Percentiles rank a stretch among this genome's conserved stretches.
Evolutionary conservation across 2,113 vertebrate species (phyloP).

Genomic region (Dipodomys merriami): DNA sequence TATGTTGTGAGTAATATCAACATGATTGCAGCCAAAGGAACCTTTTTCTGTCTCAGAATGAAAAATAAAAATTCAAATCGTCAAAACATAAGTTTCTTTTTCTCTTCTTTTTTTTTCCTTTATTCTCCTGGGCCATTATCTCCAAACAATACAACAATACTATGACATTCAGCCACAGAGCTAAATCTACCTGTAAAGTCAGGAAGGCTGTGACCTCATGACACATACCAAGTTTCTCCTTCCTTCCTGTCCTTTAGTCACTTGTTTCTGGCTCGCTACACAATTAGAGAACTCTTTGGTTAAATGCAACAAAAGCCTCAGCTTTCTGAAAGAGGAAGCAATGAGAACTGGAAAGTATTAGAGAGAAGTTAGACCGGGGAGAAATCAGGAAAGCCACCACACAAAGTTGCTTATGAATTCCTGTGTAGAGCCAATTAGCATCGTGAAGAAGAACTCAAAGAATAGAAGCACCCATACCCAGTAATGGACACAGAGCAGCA

Average conservation of each 20-base stretch:
- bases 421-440: too few species aligned
- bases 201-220: background rate
- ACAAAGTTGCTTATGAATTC: accelerated
- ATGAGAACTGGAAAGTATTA: accelerated
- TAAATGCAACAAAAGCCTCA: background rate
- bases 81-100: background rate
- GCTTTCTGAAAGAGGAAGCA: background rate
- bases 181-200: background rate
- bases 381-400: background rate
- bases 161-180: background rate
- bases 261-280: background rate
- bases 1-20: background rate
- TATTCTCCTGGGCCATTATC: background rate
- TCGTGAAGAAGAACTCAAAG: background rate
- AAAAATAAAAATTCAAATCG: background rate
- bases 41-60: background rate
- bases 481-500: background rate
- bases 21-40: background rate
- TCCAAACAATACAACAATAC: background rate
- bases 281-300: background rate
- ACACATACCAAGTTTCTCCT: background rate
- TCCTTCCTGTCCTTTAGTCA: background rate
- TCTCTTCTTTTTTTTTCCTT: background rate
- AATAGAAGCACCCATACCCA: background rate
- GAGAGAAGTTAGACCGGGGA: too few species aligned